Conservation (phyloP, 1,140 invertebrate genomes). For the Polyergus mexicanus region DNA sequence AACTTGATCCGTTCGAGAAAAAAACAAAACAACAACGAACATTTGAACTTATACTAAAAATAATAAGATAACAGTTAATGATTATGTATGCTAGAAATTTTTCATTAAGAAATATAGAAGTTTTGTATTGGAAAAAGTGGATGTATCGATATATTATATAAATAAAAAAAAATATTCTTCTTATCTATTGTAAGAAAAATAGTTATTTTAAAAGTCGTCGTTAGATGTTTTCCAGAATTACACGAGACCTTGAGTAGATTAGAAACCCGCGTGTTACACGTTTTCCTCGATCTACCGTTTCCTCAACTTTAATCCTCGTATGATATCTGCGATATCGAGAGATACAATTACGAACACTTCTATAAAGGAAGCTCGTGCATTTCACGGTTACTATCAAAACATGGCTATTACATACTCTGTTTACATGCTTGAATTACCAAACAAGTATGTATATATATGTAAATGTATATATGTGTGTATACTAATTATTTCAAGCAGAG, state of each 20-base stretch:
- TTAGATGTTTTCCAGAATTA: conserved; percentile 9
- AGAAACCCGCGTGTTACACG: not conserved
- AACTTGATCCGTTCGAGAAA: too few species aligned
- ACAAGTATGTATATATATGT: not conserved
- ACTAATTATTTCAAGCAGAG: not conserved
- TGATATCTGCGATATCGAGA: not conserved
- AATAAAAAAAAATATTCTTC: not conserved
- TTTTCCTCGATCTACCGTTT: conserved; percentile 23
- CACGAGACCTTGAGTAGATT: conserved; percentile 29
- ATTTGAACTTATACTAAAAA: too few species aligned
- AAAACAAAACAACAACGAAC: too few species aligned
- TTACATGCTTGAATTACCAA: conserved; percentile 31
- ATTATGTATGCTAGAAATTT: not conserved
- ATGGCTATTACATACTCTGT: not conserved
- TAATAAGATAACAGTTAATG: too few species aligned
- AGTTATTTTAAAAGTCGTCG: conserved; percentile 16
- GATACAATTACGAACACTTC: not conserved
- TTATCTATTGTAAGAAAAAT: conserved; percentile 7
- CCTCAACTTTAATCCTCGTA: not conserved
- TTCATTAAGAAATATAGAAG: not conserved
- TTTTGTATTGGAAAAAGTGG: not conserved
- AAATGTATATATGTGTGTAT: too few species aligned
- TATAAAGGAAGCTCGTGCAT: not conserved
- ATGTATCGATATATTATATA: not conserved
- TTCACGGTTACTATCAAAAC: not conserved